Conservation (phyloP, 2,888 invertebrate species). For the Ophioninae sp. region DNA sequence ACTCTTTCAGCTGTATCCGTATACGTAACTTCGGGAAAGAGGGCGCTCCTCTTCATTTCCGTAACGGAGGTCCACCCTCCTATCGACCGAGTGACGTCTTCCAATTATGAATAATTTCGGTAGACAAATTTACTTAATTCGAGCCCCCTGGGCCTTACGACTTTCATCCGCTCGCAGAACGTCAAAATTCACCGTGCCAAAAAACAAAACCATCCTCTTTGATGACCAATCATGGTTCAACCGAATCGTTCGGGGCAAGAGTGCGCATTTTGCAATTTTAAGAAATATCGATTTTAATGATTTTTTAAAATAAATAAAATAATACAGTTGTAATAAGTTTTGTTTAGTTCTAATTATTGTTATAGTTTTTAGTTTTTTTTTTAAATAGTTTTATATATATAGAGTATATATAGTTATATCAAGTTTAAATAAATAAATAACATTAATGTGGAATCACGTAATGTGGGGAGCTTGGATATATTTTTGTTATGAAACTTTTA, state of each 20-base stretch:
- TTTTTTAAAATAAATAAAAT: too few relatives aligned
- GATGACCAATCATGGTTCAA: too few relatives aligned
- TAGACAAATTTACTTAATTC: slow-evolving; percentile 77
- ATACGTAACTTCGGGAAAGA: slow-evolving; percentile 10
- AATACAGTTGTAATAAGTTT: too few relatives aligned
- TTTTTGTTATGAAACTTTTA: too few relatives aligned
- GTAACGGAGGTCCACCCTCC: slow-evolving; percentile 59
- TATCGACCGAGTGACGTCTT: slow-evolving; percentile 70
- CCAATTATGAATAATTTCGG: slow-evolving; percentile 78
- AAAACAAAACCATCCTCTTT: too few relatives aligned
- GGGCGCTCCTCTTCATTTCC: slow-evolving; percentile 53
- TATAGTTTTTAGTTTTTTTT: too few relatives aligned
- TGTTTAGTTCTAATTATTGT: too few relatives aligned
- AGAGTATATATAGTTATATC: too few relatives aligned
- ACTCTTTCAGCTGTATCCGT: neutral
- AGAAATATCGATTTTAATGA: too few relatives aligned
- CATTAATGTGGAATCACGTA: neutral
- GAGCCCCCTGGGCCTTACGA: slow-evolving; percentile 56
- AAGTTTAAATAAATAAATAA: too few relatives aligned
- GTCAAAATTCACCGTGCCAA: too few relatives aligned
- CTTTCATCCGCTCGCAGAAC: neutral
- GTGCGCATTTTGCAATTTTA: neutral
- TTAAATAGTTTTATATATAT: slow-evolving; percentile 32
- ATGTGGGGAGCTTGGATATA: neutral
- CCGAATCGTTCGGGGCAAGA: slow-evolving; percentile 46